These are phyloP conservation scores for Synergus umbraculus DNA, from an alignment of 2,888 invertebrate species.

Conservation along the genomic window DNA sequence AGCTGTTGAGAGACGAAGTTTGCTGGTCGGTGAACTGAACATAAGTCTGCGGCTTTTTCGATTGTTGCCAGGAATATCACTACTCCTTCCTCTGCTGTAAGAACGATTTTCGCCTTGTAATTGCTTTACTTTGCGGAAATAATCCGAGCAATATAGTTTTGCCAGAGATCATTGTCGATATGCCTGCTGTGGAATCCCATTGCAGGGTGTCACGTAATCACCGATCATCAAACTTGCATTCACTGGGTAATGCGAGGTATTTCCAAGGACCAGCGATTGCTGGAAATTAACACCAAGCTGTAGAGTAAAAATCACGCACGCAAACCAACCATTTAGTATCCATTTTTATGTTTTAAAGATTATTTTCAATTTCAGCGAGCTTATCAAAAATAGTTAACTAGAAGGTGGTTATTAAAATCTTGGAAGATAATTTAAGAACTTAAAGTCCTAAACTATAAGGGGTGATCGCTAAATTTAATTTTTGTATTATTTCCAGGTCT, in stretches of 20 bases:
- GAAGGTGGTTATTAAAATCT: background rate
- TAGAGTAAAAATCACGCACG: slow-evolving; percentile 66
- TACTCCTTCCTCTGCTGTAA: slow-evolving; percentile 55
- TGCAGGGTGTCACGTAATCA: slow-evolving; percentile 84
- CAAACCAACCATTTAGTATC: slow-evolving; percentile 69
- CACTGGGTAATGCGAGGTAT: slow-evolving; percentile 82
- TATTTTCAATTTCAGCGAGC: slow-evolving; percentile 50
- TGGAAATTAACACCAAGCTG: slow-evolving; percentile 77
- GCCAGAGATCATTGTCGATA: slow-evolving; percentile 75
- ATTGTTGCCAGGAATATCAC: slow-evolving; percentile 49
- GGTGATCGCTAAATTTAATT: too few species aligned
- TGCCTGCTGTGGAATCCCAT: slow-evolving; percentile 76
- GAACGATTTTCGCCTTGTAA: slow-evolving; percentile 47
- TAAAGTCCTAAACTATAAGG: background rate
- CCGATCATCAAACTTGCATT: slow-evolving; percentile 87
- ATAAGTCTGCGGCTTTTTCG: slow-evolving; percentile 62
- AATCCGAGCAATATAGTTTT: slow-evolving; percentile 63
- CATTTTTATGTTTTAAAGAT: slow-evolving; percentile 51
- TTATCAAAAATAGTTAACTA: slow-evolving; percentile 36
- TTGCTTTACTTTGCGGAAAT: slow-evolving; percentile 67
- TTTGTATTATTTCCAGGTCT: too few species aligned
- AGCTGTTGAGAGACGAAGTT: slow-evolving; percentile 67
- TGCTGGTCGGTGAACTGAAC: slow-evolving; percentile 67
- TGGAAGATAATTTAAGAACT: background rate
- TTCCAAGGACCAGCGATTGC: slow-evolving; percentile 81